Conservation (phyloP, 2,888 invertebrate genomes). For the Cryptocephalus primarius region DNA sequence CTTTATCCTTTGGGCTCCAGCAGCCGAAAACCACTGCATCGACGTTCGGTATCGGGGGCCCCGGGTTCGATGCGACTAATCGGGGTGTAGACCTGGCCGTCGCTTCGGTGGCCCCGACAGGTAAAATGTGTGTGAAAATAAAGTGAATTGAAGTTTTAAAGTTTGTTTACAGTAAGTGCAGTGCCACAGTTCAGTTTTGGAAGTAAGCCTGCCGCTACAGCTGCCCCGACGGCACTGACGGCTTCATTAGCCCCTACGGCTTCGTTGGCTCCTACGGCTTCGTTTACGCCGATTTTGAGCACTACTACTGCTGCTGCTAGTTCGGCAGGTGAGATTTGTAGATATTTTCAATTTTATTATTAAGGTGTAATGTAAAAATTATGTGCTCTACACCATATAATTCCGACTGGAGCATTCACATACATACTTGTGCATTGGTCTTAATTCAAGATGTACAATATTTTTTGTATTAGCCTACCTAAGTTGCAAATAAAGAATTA, state of each 20-base stretch:
- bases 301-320: conserved; percentile 8
- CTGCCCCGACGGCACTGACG: too few species aligned
- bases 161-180: conserved; percentile 7
- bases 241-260: not conserved
- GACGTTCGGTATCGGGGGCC: conserved; percentile 25
- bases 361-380: not conserved
- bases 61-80: conserved; percentile 31
- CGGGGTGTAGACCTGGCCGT: conserved; percentile 14
- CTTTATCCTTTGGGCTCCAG: conserved; percentile 12
- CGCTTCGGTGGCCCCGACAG: conserved; percentile 1
- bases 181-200: conserved; percentile 14
- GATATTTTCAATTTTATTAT: not conserved
- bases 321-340: not conserved
- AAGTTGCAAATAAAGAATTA: too few species aligned
- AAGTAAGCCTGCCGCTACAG: conserved; percentile 7
- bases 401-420: too few species aligned
- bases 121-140: not conserved
- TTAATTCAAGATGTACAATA: too few species aligned
- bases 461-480: too few species aligned
- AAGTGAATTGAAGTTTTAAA: too few species aligned
- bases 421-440: too few species aligned
- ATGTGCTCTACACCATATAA: not conserved
- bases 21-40: conserved; percentile 13
- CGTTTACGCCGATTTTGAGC: conserved; percentile 2
- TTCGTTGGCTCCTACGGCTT: conserved; percentile 1